phyloP scores from a whole-genome alignment of 2,797 vertebrate genomes.

The Spinus olivaceus region DNA sequence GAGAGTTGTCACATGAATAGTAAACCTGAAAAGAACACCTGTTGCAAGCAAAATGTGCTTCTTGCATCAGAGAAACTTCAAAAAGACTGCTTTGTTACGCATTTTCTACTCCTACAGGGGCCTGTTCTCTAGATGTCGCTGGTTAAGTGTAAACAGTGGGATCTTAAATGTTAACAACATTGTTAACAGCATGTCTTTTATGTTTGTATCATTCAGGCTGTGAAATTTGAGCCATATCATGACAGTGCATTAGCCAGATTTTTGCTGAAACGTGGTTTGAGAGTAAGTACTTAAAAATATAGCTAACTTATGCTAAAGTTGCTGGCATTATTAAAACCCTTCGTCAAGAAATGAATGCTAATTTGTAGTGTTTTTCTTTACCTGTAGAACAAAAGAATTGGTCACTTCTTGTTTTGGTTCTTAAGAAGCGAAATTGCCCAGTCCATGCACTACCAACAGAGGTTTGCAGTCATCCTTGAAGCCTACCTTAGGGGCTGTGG shows the following conservation, averaged over 20 bases:
- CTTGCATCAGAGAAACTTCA: neutral
- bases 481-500: conserved; percentile 95
- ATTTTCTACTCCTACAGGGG: neutral
- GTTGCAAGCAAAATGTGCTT: neutral
- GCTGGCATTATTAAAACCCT: neutral
- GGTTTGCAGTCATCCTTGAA: conserved; percentile 93
- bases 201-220: conserved; percentile 80
- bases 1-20: neutral
- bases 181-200: neutral
- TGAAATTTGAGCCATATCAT: conserved; percentile 98
- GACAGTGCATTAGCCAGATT: conserved; percentile 95
- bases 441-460: conserved; percentile 97
- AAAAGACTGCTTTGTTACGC: neutral
- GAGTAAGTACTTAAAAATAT: conserved; percentile 77
- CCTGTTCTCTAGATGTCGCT: neutral
- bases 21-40: neutral
- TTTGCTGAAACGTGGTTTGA: conserved; percentile 90
- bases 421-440: conserved; percentile 97
- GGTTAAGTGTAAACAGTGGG: neutral
- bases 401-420: conserved; percentile 99
- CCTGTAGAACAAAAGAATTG: conserved; percentile 92
- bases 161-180: neutral
- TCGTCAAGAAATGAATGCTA: neutral
- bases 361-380: conserved; percentile 40
- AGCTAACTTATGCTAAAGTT: neutral